Evolutionary conservation across 1,140 invertebrate genomes (phyloP).

Genomic region (Diorhabda elongata): DNA sequence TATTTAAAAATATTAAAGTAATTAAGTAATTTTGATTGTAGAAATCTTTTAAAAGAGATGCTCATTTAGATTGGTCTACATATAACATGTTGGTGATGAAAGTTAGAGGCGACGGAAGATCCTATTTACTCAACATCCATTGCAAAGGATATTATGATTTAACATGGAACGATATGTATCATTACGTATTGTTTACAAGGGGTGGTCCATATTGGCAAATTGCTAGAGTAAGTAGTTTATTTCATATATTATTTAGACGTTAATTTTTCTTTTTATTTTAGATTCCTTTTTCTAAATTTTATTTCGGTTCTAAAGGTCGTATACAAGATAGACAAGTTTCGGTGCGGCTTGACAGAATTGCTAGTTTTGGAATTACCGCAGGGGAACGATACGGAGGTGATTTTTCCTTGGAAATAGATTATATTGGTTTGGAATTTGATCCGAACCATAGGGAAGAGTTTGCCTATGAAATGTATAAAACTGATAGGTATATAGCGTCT

Average conservation of each 20-base stretch:
- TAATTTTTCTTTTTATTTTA: constrained; percentile 44
- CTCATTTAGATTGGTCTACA: constrained; percentile 64
- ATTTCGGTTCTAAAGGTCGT: constrained; percentile 75
- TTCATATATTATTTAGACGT: neutral
- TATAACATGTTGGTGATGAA: constrained; percentile 84
- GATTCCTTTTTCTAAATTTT: constrained; percentile 96
- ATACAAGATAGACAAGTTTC: constrained; percentile 76
- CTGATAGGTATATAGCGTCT: constrained; percentile 60
- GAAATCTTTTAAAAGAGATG: constrained; percentile 78
- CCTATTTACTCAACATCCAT: constrained; percentile 76
- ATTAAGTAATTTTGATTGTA: constrained; percentile 43
- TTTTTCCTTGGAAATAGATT: constrained; percentile 91
- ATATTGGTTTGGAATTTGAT: constrained; percentile 80
- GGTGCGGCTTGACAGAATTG: constrained; percentile 58
- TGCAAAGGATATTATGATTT: constrained; percentile 70
- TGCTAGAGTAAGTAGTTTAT: constrained; percentile 59
- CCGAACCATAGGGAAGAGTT: constrained; percentile 70
- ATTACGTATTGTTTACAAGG: constrained; percentile 81
- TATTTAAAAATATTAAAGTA: neutral
- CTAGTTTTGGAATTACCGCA: constrained; percentile 75
- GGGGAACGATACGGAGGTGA: constrained; percentile 74
- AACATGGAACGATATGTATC: constrained; percentile 78
- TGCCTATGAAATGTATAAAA: constrained; percentile 88
- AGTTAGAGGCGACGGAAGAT: constrained; percentile 86
- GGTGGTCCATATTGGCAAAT: constrained; percentile 97